Conservation (phyloP, 2,797 vertebrate genomes). For the Spondyliosoma cantharus region DNA sequence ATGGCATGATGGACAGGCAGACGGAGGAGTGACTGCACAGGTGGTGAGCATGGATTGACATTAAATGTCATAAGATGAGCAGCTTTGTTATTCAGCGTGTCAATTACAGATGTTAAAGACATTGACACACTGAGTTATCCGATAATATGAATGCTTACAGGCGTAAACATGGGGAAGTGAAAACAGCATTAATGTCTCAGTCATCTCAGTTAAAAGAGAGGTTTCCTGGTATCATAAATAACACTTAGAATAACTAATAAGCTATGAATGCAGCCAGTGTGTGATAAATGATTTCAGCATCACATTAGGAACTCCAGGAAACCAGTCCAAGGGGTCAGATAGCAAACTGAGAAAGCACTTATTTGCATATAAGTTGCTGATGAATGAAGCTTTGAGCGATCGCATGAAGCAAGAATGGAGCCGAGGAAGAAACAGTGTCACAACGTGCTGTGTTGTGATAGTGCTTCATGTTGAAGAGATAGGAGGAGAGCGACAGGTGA, state of each 20-base stretch:
- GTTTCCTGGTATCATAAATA: slow-evolving; percentile 11
- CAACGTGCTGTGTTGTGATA: background rate
- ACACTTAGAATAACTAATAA: background rate
- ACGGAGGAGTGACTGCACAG: slow-evolving; percentile 13
- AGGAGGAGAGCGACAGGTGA: slow-evolving; percentile 37
- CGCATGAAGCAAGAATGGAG: slow-evolving; percentile 1
- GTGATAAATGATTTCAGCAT: background rate
- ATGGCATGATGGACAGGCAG: slow-evolving; percentile 19
- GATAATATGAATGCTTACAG: background rate
- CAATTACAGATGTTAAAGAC: background rate
- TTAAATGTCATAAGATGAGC: background rate
- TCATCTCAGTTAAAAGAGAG: background rate
- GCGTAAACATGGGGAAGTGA: background rate
- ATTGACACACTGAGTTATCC: background rate
- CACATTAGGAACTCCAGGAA: slow-evolving; percentile 16
- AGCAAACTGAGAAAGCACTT: background rate
- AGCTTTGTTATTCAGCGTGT: background rate
- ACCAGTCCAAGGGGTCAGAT: background rate
- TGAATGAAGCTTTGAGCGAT: background rate
- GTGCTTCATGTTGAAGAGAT: background rate
- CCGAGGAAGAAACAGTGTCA: slow-evolving; percentile 5
- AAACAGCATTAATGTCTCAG: slow-evolving; percentile 1
- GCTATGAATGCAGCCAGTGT: background rate
- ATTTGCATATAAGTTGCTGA: background rate
- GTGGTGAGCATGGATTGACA: background rate